Evolutionary conservation across 64 coral and sea anemone species (phyloP).

Genomic region (Montipora sp.): DNA sequence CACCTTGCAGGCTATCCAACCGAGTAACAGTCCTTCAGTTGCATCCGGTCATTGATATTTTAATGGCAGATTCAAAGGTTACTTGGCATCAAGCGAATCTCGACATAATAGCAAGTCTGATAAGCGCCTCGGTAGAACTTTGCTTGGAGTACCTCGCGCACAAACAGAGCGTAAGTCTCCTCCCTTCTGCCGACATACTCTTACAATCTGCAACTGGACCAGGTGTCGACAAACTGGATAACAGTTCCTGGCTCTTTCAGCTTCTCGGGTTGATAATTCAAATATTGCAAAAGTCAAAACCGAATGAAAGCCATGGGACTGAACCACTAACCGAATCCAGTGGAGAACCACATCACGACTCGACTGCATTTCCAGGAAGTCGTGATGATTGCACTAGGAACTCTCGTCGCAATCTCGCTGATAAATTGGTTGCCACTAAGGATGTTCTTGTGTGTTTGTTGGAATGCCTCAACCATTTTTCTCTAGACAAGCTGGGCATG

Average conservation of each 20-base stretch:
- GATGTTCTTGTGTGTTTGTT: conserved; percentile 30
- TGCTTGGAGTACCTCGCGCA: conserved; percentile 41
- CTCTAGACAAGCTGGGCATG: conserved; percentile 34
- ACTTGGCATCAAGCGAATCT: not conserved
- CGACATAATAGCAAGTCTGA: conserved; percentile 19
- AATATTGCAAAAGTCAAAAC: conserved; percentile 26
- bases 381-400: not conserved
- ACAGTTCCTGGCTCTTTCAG: conserved; percentile 69
- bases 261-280: conserved; percentile 54
- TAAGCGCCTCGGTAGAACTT: conserved; percentile 29
- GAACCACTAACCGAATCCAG: not conserved
- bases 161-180: conserved; percentile 45
- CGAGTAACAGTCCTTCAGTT: conserved; percentile 38
- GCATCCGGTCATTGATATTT: conserved; percentile 51
- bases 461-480: conserved; percentile 55
- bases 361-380: not conserved
- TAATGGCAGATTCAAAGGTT: conserved; percentile 28
- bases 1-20: conserved; percentile 34
- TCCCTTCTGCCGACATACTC: conserved; percentile 45
- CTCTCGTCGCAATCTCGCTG: not conserved
- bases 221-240: conserved; percentile 42
- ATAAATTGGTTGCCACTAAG: conserved; percentile 18
- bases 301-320: not conserved
- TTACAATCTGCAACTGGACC: conserved; percentile 16
- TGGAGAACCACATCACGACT: not conserved